Conservation (phyloP, 2,797 vertebrate species). For the Sciurus vulgaris region DNA sequence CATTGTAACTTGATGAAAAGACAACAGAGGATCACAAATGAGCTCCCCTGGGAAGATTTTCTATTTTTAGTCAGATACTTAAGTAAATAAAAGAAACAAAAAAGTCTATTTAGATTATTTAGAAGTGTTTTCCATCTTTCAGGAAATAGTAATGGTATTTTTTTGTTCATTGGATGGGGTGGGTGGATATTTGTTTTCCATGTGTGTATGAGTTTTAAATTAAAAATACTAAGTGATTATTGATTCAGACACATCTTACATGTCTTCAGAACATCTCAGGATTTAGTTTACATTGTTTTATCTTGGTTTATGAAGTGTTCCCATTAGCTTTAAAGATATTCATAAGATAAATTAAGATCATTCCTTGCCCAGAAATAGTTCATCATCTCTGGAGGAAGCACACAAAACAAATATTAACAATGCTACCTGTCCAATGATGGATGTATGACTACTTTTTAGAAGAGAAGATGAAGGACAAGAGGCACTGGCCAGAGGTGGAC, state of each 20-base stretch:
- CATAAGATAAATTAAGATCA: not conserved
- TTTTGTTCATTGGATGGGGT: not conserved
- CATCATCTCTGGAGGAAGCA: not conserved
- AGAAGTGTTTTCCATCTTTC: not conserved
- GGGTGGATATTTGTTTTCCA: not conserved
- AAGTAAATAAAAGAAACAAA: not conserved
- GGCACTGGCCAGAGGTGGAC: not conserved
- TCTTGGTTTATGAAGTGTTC: not conserved
- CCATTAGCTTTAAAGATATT: not conserved
- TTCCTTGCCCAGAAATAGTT: not conserved
- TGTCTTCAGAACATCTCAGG: not conserved
- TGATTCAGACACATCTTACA: not conserved
- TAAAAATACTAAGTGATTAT: not conserved
- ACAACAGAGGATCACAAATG: constrained; percentile 18
- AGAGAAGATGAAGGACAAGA: not conserved
- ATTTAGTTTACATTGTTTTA: not conserved
- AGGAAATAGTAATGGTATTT: not conserved
- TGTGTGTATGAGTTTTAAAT: not conserved
- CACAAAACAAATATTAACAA: not conserved
- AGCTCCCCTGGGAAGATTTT: constrained; percentile 30
- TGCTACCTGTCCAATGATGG: not conserved
- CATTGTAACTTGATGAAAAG: constrained; percentile 48
- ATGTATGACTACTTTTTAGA: accelerated
- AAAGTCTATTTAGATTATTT: not conserved
- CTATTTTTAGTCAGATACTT: constrained; percentile 35